Conservation (phyloP, 2,797 vertebrate species). For the Distichodus sexfasciatus region DNA sequence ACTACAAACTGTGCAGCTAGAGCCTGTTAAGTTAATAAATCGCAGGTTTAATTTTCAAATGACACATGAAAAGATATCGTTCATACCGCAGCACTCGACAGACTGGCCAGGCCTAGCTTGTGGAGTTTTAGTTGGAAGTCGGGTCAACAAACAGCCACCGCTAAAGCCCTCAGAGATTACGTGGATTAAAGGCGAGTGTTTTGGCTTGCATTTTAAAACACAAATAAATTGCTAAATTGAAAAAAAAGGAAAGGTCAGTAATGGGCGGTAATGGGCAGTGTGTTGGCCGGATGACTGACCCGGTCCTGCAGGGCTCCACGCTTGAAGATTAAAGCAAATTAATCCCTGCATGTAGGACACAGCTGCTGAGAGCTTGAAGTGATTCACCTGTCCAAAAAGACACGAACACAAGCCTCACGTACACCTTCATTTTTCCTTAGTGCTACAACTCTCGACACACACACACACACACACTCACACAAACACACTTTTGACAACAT, state of each 20-base stretch:
- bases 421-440: too few relatives aligned
- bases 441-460: too few relatives aligned
- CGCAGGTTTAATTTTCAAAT: too few relatives aligned
- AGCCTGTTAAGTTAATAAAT: too few relatives aligned
- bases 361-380: slow-evolving; percentile 10
- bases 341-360: slow-evolving; percentile 47
- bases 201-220: slow-evolving; percentile 27
- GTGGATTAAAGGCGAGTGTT: not conserved
- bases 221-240: slow-evolving; percentile 29
- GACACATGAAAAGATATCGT: too few relatives aligned
- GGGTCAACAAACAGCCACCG: not conserved
- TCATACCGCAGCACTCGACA: too few relatives aligned
- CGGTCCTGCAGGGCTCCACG: not conserved
- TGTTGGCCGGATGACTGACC: not conserved
- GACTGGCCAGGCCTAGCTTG: too few relatives aligned
- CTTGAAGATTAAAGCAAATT: slow-evolving; percentile 23
- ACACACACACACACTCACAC: too few relatives aligned
- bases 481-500: too few relatives aligned
- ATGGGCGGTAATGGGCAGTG: not conserved
- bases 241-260: slow-evolving; percentile 9
- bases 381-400: slow-evolving; percentile 14
- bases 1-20: too few relatives aligned
- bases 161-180: not conserved
- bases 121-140: too few relatives aligned
- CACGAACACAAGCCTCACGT: not conserved